Evolutionary conservation across 2,888 invertebrate species (phyloP).

Genomic region (Rhogogaster chlorosoma): DNA sequence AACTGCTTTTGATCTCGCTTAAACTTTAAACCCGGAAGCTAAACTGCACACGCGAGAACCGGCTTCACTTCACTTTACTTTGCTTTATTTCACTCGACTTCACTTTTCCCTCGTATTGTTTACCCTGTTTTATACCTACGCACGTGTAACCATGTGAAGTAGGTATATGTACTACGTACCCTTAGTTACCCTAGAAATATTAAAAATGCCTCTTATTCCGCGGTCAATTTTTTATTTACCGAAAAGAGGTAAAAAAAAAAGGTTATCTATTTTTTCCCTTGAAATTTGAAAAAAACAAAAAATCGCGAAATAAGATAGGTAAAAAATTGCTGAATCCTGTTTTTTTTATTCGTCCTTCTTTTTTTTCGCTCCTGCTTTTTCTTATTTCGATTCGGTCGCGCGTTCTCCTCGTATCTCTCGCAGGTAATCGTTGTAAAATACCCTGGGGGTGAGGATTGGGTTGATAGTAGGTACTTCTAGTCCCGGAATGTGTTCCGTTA

Average conservation of each 20-base stretch:
- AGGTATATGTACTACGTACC: not conserved
- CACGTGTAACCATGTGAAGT: not conserved
- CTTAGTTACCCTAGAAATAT: not conserved
- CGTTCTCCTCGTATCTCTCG: not conserved
- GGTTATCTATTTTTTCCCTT: not conserved
- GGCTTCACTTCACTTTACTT: not conserved
- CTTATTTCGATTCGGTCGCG: not conserved
- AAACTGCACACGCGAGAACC: conserved; percentile 12
- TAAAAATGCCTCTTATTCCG: not conserved
- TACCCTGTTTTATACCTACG: not conserved
- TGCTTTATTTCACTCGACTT: not conserved
- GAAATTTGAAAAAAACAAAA: not conserved
- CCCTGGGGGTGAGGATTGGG: conserved; percentile 21
- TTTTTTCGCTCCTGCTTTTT: not conserved
- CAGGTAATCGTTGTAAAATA: not conserved
- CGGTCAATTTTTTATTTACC: not conserved
- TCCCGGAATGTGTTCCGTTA: conserved; percentile 40
- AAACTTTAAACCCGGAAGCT: not conserved
- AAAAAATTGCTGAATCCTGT: not conserved
- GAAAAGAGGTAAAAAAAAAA: not conserved
- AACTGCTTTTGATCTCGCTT: conserved; percentile 12
- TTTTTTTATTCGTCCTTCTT: not conserved
- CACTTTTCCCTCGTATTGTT: conserved; percentile 10
- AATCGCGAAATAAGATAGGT: not conserved
- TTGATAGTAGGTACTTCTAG: conserved; percentile 24